phyloP scores from a whole-genome alignment of 2,113 vertebrate species.

The Fregetta grallaria region DNA sequence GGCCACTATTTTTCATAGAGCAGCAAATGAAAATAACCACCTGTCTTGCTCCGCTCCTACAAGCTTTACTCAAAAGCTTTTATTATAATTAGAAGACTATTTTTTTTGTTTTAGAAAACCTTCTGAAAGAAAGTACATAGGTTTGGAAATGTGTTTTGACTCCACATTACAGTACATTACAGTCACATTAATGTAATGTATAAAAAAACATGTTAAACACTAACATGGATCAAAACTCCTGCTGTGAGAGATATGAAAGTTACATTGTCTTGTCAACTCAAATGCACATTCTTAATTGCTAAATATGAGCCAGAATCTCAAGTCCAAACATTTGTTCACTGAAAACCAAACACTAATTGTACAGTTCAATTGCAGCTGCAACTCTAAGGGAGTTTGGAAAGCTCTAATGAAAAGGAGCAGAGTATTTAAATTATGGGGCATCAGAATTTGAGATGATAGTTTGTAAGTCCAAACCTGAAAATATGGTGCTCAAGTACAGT shows the following conservation, averaged over 20 bases:
- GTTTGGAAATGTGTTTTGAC: conserved; percentile 3
- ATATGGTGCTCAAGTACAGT: neutral
- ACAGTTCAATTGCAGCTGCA: conserved; percentile 23
- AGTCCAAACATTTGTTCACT: conserved; percentile 38
- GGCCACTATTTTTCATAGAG: neutral
- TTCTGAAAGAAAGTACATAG: neutral
- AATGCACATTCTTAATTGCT: conserved; percentile 50
- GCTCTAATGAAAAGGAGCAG: neutral
- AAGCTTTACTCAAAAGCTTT: neutral
- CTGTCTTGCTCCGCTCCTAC: neutral
- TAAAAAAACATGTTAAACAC: neutral
- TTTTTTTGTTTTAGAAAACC: neutral
- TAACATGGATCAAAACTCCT: conserved; percentile 24
- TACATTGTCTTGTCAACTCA: conserved; percentile 54
- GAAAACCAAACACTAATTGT: conserved; percentile 39
- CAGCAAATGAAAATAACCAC: neutral
- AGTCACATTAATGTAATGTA: neutral
- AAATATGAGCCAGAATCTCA: conserved; percentile 47
- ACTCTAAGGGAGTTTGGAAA: neutral
- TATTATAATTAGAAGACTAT: neutral
- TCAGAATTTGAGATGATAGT: neutral
- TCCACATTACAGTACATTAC: neutral
- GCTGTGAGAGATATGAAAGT: neutral
- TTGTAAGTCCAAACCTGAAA: neutral
- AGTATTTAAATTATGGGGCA: neutral